Evolutionary conservation across 2,113 vertebrate species (phyloP).

Genomic region (Salvelinus sp.): DNA sequence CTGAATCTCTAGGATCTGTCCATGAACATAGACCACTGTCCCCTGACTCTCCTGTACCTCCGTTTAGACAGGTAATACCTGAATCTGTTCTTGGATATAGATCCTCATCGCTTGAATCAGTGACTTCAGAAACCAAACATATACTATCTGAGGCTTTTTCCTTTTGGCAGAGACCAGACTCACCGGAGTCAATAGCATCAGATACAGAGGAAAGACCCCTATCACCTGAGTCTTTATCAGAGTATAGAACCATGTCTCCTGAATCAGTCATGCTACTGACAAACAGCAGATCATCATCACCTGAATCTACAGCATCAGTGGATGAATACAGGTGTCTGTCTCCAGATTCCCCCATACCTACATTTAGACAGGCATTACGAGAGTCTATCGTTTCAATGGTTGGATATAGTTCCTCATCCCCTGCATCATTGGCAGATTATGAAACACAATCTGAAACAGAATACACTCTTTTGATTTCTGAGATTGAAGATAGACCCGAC

Average conservation of each 20-base stretch:
- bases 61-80: conserved; percentile 16
- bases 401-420: conserved; percentile 16
- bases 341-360: conserved; percentile 48
- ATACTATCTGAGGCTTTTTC: background rate
- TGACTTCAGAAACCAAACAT: conserved; percentile 3
- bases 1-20: conserved; percentile 24
- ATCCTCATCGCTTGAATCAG: conserved; percentile 30
- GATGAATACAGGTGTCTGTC: conserved; percentile 44
- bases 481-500: too few relatives aligned
- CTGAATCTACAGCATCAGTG: conserved; percentile 42
- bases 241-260: conserved; percentile 42
- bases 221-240: conserved; percentile 27
- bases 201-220: too few relatives aligned
- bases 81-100: background rate
- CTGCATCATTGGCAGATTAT: conserved; percentile 38
- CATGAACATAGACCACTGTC: conserved; percentile 27
- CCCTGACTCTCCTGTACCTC: conserved; percentile 43
- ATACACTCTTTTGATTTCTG: too few relatives aligned
- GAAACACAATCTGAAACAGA: conserved; percentile 19
- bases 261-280: conserved; percentile 3
- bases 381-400: conserved; percentile 7
- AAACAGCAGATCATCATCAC: conserved; percentile 28
- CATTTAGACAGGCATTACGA: conserved; percentile 34
- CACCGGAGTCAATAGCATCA: conserved; percentile 25
- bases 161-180: conserved; percentile 29